Evolutionary conservation across 1,140 invertebrate genomes (phyloP), one percentile per base, ranked within the genome.

Genomic region (Halesus radiatus): DNA sequence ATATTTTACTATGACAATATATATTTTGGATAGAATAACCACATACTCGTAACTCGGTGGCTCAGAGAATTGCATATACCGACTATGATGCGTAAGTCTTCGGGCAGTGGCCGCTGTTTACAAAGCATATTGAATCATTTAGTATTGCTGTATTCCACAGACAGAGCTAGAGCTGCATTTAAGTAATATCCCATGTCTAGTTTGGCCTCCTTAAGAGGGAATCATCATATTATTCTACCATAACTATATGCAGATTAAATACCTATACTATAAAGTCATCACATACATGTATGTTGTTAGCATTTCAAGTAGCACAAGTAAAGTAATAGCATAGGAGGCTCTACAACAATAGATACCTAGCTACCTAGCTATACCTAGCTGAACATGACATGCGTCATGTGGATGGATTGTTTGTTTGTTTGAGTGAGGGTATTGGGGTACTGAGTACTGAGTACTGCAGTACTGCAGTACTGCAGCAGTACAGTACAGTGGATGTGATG

Each of bases 1-100:
- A 70, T 81, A 77, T 77, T 29, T 78, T 58, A 70, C 60, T 56
- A 56, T 56, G n/a, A 18, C 20, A 22, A 18, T 16, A 64, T 64
- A 29, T 64, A 64, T 64, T n/a, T 29, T 50, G 32, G 20, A 70
- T 52, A 70, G 32, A 70, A 45, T 70, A 26, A 26, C 37, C 32
- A 66, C 29, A 29, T 29, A 29, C n/a, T n/a, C n/a, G 8, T 64
- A 26, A 64, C 62, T 64, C 32, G 20, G 23, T 64, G 29, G 62
- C 62, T 64, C 62, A 64, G 62, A 64, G 62, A 7, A 64, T 64
- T 32, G 32, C 32, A 32, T 32, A 32, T 32, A 45, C 37, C 37
- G 37, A 45, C 5, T 45, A 45, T 45, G 32, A 66, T 32, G 23
- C 60, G 23, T 32, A 32, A 32, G 62, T 66, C 22, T 66, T 18